Evolutionary conservation across 35 echinoderm and acorn worm genomes (phyloP), one percentile per base, ranked within the genome.

Genomic region (Ptychodera flava): DNA sequence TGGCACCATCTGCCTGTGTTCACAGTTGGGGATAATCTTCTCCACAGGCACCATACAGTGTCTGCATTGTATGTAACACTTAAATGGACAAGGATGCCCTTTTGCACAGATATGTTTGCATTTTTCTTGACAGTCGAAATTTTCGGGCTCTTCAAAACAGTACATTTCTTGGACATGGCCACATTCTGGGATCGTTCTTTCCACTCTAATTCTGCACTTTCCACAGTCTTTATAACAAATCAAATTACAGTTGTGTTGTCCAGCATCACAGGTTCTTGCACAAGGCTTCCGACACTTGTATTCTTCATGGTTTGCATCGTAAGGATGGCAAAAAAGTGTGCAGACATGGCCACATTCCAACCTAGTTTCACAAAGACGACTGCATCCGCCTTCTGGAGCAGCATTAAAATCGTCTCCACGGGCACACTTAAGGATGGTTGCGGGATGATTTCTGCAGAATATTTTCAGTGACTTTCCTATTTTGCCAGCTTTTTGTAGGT

Each of bases 261-360:
- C 38, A 0, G n/a, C 36, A 77, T 29, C 36, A 32, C 80, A 64
- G 1, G 27, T 35, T 33, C 80, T 83, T 1, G 31, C 78, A 82
- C 95, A 97, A 1, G 78, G 81, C 14, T 85, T 76, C 0, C n/a
- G 36, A 35, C 95, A 97, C 28, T 81, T 35, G 35, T 93, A 85
- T 22, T 38, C 33, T 1, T 36, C 29, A 87, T 97, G 95, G 35
- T 91, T 53, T 1, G n/a, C 16, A 53, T 97, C 87, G 0, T 64
- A 28, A 16, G 91, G 91, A 79, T 97, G 95, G 34, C 95, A 97
- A 38, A 76, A 34, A 27, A 37, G 77, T 10, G 28, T 33, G 75
- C 95, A 97, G 0, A 84, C 89, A 79, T 97, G 95, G 37, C 95
- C 95, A 85, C 95, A 97, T 0, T 83, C 53, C 1, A 97, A 79